These are phyloP conservation scores for Elysia crispata DNA, from an alignment of 2,888 invertebrate genomes.

Conservation along the genomic window DNA sequence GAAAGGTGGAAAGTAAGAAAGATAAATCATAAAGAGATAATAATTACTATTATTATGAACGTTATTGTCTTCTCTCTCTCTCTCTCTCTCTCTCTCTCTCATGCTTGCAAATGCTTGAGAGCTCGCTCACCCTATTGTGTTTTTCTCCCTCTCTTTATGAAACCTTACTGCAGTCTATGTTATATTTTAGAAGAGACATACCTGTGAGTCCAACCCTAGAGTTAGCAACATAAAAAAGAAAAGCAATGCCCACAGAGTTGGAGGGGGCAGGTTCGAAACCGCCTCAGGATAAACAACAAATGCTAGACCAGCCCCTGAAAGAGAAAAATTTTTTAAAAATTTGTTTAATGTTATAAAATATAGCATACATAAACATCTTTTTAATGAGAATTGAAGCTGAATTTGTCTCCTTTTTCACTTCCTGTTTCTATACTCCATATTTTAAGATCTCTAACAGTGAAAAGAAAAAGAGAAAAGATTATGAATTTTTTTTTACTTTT, in stretches of 20 bases:
- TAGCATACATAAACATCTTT: too few relatives aligned
- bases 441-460: too few relatives aligned
- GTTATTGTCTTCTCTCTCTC: neutral
- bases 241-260: constrained; percentile 72
- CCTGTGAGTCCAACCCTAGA: constrained; percentile 75
- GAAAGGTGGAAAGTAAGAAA: neutral
- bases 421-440: too few relatives aligned
- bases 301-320: constrained; percentile 73
- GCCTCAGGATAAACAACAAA: constrained; percentile 75
- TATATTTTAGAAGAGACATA: constrained; percentile 47
- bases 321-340: neutral
- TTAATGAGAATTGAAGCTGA: too few relatives aligned
- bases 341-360: too few relatives aligned
- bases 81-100: constrained; percentile 15
- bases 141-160: neutral
- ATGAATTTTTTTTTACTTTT: too few relatives aligned
- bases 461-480: too few relatives aligned
- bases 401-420: too few relatives aligned
- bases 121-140: neutral
- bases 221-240: constrained; percentile 75
- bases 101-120: neutral
- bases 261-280: constrained; percentile 69
- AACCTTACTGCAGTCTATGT: neutral
- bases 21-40: neutral
- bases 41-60: neutral